These are phyloP conservation scores for Ivindomyrus marchei DNA, from an alignment of 2,113 vertebrate species.

Conservation along the genomic window DNA sequence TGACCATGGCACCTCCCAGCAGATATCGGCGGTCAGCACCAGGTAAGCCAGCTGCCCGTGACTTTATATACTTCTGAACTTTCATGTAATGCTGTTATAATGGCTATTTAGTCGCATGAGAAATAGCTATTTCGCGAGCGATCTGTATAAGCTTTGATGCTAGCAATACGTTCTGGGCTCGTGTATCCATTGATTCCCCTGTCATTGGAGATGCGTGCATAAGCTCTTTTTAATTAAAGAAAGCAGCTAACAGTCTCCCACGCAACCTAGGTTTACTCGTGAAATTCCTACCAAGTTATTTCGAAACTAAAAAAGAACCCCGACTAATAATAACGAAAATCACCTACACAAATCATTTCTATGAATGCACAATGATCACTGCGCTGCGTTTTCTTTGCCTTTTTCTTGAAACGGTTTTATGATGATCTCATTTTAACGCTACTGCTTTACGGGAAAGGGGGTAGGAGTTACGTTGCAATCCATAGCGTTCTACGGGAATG, in stretches of 20 bases:
- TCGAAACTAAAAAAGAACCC: neutral
- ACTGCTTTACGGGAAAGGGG: conserved; percentile 51
- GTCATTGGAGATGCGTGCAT: conserved; percentile 7
- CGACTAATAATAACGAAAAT: neutral
- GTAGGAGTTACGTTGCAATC: conserved; percentile 55
- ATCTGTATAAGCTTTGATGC: neutral
- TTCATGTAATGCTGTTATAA: conserved; percentile 9
- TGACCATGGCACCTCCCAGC: conserved; percentile 37
- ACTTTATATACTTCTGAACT: conserved; percentile 33
- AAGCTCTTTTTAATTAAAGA: conserved; percentile 16
- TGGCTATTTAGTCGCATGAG: neutral
- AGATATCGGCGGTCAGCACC: conserved; percentile 29
- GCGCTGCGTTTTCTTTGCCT: neutral
- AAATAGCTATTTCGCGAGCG: neutral
- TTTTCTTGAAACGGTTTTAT: conserved; percentile 23
- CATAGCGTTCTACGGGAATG: neutral
- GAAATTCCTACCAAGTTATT: neutral
- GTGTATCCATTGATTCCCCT: conserved; percentile 12
- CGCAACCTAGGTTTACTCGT: neutral
- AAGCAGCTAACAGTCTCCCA: neutral
- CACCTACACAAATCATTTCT: neutral
- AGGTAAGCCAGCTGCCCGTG: conserved; percentile 44
- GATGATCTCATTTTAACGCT: conserved; percentile 54
- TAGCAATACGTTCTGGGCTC: neutral
- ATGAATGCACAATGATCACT: neutral